Evolutionary conservation across 2,888 invertebrate species (phyloP).

Genomic region (Barypeithes pellucidus): DNA sequence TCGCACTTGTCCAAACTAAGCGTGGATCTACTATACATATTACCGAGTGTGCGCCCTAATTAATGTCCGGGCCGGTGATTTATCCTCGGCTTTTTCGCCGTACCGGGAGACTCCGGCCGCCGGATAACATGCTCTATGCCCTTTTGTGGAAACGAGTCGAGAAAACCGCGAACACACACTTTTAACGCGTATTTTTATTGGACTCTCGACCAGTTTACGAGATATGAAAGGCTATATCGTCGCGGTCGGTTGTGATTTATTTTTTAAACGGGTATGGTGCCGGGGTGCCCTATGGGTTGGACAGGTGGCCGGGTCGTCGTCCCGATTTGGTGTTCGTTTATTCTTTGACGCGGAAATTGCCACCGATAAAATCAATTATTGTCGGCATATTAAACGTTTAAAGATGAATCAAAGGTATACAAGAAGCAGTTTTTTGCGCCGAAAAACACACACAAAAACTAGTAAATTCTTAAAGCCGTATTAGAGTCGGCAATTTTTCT

Average conservation of each 20-base stretch:
- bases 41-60: constrained; percentile 69
- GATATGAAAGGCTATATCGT: constrained; percentile 34
- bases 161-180: constrained; percentile 47
- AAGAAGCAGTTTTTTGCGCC: too few relatives aligned
- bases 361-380: too few relatives aligned
- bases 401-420: too few relatives aligned
- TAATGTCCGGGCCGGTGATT: constrained; percentile 69
- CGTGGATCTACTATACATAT: constrained; percentile 63
- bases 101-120: constrained; percentile 59
- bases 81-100: constrained; percentile 64
- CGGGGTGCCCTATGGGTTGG: too few relatives aligned
- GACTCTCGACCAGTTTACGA: constrained; percentile 11
- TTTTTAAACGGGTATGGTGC: constrained; percentile 13
- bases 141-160: constrained; percentile 58
- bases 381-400: too few relatives aligned
- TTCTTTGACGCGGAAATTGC: too few relatives aligned
- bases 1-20: constrained; percentile 37
- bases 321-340: too few relatives aligned
- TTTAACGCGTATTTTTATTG: constrained; percentile 37
- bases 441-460: too few relatives aligned
- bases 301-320: too few relatives aligned
- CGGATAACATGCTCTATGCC: constrained; percentile 59
- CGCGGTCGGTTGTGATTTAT: constrained; percentile 48
- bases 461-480: too few relatives aligned
- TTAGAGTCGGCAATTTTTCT: too few relatives aligned